Percentiles rank a stretch among this genome's conserved stretches.
phyloP scores from a whole-genome alignment of 1,140 invertebrate species.

The Ceratosolen fusciceps region DNA sequence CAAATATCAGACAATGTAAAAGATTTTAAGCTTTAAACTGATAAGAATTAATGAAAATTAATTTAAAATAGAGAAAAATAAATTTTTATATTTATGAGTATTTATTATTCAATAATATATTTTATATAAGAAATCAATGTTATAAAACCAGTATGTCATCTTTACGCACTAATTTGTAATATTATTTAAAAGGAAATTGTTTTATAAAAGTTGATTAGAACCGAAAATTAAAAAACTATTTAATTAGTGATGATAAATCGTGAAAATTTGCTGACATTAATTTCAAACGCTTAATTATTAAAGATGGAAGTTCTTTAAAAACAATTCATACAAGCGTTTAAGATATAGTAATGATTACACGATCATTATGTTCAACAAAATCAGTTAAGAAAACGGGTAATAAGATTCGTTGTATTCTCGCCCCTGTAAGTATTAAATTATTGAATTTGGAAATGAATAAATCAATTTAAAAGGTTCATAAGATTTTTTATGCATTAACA shows the following conservation, averaged over 20 bases:
- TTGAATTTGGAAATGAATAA: not conserved
- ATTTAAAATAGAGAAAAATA: too few species aligned
- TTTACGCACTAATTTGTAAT: constrained; percentile 65
- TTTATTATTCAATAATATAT: too few species aligned
- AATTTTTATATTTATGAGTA: too few species aligned
- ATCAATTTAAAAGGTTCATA: too few species aligned
- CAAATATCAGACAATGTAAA: too few species aligned
- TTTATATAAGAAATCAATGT: too few species aligned
- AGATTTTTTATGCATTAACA: too few species aligned
- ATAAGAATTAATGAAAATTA: too few species aligned
- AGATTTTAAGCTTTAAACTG: too few species aligned
- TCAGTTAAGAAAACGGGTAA: constrained; percentile 57
- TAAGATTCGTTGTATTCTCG: constrained; percentile 63
- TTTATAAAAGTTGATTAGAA: constrained; percentile 66
- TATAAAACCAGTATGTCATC: constrained; percentile 12
- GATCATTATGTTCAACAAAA: constrained; percentile 62
- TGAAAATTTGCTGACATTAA: constrained; percentile 62
- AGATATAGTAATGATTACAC: constrained; percentile 63
- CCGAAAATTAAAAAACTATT: constrained; percentile 59
- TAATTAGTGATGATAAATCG: constrained; percentile 56
- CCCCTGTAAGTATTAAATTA: constrained; percentile 56
- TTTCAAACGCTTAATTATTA: constrained; percentile 60
- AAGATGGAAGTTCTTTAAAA: constrained; percentile 62
- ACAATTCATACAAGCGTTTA: constrained; percentile 55
- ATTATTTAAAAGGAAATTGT: constrained; percentile 61